Evolutionary conservation across 2,797 vertebrate species (phyloP), one percentile per base, ranked within the genome.

Genomic region (Microhierax caerulescens): DNA sequence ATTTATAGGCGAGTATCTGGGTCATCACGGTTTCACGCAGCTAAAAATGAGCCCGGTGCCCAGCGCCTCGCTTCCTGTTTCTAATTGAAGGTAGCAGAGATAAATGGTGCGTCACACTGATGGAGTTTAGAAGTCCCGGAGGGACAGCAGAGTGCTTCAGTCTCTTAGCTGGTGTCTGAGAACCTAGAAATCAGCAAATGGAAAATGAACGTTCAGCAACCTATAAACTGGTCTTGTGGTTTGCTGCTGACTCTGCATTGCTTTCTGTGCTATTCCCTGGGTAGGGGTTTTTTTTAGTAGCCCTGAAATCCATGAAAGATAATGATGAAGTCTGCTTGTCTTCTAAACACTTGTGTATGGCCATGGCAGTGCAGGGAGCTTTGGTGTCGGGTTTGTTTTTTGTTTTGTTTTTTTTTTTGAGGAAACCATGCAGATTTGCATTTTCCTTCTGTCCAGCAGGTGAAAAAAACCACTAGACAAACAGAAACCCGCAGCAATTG

Each of bases 1-100:
- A 95, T 97, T 97, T 94, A 93, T 90, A 43, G 85, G 51, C 86
- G 53, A 83, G 70, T 85, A 90, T 92, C 68, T 78, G 64, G 91
- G 57, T 92, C 91, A 78, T 83, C 63, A 67, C 75, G 18, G 77
- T 81, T 92, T 76, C 9, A 7, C 83, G 74, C 27, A 47, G 94
- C 90, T 91, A 27, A 93, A 95, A 96, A 75, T 64, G 80, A 91
- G 36, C 45, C 74, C 21, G 24, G 36, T 75, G 88, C 80, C 84
- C 86, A 64, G 4, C 70, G 77, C 67, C 57, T 23, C 1, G 9
- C 74, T 95, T 86, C 77, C 68, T 82, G 63, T 60, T 82, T 57
- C 85, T 89, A 83, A 60, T 18, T 68, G 78, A 80, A 86, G 50
- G 78, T 60, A 74, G 32, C 56, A 74, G 73, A 56, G 68, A 56